Percentiles rank a stretch among this genome's conserved stretches.
Evolutionary conservation across 2,797 vertebrate species (phyloP).

Genomic region (Aulostomus chinensis): DNA sequence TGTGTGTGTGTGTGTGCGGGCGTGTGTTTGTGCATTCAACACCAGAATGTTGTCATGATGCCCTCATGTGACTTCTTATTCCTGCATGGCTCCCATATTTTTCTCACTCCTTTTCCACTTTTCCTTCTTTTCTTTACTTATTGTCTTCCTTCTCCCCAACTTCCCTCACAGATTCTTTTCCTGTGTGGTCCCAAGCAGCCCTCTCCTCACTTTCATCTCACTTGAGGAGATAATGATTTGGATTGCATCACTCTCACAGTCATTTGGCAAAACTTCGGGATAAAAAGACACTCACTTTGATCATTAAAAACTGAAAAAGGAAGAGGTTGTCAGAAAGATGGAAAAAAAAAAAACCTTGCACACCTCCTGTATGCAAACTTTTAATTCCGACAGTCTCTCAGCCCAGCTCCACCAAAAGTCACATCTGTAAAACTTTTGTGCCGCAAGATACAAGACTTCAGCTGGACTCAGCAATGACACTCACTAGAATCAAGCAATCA

Average conservation of each 20-base stretch:
- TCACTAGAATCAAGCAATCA: no score
- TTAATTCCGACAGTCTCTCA: no score
- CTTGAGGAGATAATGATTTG: slow-evolving; percentile 63
- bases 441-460: slow-evolving; percentile 35
- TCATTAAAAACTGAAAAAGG: slow-evolving; percentile 35
- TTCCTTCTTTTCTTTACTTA: slow-evolving; percentile 27
- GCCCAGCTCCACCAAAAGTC: no score
- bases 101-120: not conserved
- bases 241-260: slow-evolving; percentile 64
- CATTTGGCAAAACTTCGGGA: slow-evolving; percentile 57
- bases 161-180: slow-evolving; percentile 46
- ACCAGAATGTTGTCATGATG: slow-evolving; percentile 31
- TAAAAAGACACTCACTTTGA: slow-evolving; percentile 49
- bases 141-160: slow-evolving; percentile 40
- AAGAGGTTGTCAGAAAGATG: slow-evolving; percentile 23
- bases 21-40: slow-evolving; percentile 19
- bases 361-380: slow-evolving; percentile 6
- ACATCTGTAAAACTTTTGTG: not conserved
- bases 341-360: slow-evolving; percentile 12
- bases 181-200: slow-evolving; percentile 58
- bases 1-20: slow-evolving; percentile 12
- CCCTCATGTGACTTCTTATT: slow-evolving; percentile 29
- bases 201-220: slow-evolving; percentile 65
- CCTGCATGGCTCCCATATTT: slow-evolving; percentile 5
- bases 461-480: no score